Evolutionary conservation across 2,113 vertebrate species (phyloP).

Genomic region (Anhinga rufa): DNA sequence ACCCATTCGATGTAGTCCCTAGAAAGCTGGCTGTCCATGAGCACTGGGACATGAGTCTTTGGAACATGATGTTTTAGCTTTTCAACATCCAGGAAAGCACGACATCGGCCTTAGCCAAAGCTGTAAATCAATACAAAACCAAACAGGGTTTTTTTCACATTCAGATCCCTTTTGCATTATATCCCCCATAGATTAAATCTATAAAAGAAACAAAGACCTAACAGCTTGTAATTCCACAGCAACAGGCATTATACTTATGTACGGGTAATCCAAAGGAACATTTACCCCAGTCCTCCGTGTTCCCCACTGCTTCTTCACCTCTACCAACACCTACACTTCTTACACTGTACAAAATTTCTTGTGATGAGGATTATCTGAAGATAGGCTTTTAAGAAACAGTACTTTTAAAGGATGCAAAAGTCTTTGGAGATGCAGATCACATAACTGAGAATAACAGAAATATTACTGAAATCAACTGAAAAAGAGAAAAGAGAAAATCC

Average conservation of each 20-base stretch:
- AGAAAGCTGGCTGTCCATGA: neutral
- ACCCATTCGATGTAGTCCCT: neutral
- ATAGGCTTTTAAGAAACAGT: neutral
- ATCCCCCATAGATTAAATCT: neutral
- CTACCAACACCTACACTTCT: neutral
- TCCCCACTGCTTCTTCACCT: neutral
- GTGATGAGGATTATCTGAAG: neutral
- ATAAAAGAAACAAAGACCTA: neutral
- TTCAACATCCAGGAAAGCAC: neutral
- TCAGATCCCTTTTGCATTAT: neutral
- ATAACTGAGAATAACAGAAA: neutral
- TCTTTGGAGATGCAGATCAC: neutral
- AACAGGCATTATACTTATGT: neutral
- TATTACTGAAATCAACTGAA: neutral
- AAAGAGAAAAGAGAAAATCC: neutral
- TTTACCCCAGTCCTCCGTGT: neutral
- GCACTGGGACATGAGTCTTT: neutral
- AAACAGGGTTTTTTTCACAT: neutral
- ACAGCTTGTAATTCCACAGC: neutral
- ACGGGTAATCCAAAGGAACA: neutral
- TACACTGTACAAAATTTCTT: neutral
- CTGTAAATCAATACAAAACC: neutral
- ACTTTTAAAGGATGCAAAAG: neutral
- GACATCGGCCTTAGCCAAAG: neutral
- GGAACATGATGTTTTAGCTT: neutral